These are phyloP conservation scores for Babylonia areolata DNA, from an alignment of 1,140 invertebrate genomes.

Conservation along the genomic window DNA sequence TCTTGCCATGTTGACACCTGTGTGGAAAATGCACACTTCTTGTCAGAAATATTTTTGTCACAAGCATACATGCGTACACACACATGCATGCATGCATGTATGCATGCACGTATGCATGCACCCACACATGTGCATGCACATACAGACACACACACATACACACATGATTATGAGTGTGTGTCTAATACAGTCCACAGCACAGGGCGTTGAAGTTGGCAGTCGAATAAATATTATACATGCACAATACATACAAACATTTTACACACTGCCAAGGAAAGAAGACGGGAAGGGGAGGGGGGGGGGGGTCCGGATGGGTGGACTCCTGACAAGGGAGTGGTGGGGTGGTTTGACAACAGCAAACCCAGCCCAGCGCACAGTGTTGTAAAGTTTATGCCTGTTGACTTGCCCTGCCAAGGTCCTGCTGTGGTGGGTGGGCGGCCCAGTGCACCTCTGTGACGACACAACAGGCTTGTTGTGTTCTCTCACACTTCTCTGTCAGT, in stretches of 20 bases:
- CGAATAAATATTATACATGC: neutral
- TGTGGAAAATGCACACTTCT: neutral
- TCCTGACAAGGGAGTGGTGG: neutral
- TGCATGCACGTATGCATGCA: neutral
- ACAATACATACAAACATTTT: no score
- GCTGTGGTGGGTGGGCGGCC: no score
- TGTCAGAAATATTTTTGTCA: no score
- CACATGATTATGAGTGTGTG: no score
- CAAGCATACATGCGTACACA: neutral
- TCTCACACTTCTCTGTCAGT: no score
- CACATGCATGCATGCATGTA: neutral
- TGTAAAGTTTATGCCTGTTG: no score
- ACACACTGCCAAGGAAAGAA: neutral
- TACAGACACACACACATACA: conserved; percentile 1
- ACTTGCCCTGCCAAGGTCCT: no score
- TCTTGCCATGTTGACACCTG: neutral
- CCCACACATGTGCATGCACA: neutral
- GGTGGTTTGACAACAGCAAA: no score
- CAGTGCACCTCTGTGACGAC: no score
- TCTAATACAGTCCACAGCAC: no score
- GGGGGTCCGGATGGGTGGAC: neutral
- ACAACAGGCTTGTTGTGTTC: no score
- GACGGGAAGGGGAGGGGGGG: neutral
- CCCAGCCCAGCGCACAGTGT: no score
- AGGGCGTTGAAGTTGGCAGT: neutral